A percentile compares a stretch with the other conserved stretches of the same genome.
phyloP scores from a whole-genome alignment of 2,113 vertebrate genomes.

The Myotis davidii region DNA sequence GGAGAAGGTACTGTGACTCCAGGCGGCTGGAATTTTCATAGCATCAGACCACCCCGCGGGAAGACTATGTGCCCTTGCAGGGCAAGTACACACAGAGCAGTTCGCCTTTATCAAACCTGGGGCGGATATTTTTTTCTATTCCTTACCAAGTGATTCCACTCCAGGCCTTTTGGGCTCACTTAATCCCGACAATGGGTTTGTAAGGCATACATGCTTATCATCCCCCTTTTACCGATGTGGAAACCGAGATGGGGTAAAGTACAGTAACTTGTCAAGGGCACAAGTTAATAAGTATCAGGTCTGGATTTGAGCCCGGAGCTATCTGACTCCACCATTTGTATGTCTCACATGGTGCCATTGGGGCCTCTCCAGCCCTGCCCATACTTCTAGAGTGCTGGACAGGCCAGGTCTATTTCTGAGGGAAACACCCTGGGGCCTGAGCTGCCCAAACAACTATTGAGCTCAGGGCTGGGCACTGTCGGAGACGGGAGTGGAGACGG shows the following conservation, averaged over 20 bases:
- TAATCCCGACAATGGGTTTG: background rate
- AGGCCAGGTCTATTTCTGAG: background rate
- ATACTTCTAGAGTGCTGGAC: background rate
- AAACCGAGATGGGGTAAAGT: background rate
- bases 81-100: background rate
- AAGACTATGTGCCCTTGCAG: background rate
- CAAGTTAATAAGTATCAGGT: conserved; percentile 10
- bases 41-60: background rate
- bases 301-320: background rate
- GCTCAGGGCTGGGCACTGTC: background rate
- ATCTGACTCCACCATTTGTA: background rate
- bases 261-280: background rate
- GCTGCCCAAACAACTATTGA: background rate
- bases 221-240: background rate
- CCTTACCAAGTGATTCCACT: background rate
- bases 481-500: background rate
- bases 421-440: background rate
- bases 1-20: background rate
- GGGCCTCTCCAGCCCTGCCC: background rate
- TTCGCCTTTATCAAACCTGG: background rate
- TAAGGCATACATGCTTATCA: background rate
- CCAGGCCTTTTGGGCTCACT: background rate
- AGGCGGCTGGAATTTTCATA: conserved; percentile 39
- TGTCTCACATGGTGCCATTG: background rate
- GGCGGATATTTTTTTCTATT: background rate